These are phyloP conservation scores for Mola mola DNA, from an alignment of 2,113 vertebrate genomes.

Conservation along the genomic window DNA sequence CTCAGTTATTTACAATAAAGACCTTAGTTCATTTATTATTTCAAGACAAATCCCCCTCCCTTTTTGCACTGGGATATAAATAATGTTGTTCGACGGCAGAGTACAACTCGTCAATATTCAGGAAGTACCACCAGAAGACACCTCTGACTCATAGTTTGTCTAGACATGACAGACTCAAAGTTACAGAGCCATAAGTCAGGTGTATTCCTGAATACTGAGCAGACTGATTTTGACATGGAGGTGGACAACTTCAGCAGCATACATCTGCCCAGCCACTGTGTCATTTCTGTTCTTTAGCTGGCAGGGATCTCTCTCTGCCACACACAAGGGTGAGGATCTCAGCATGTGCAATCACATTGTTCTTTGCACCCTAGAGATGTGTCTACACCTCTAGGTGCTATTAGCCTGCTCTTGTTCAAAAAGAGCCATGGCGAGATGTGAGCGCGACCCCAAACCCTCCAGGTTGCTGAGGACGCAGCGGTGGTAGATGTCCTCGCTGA, in stretches of 20 bases:
- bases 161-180: constrained; percentile 24
- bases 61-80: constrained; percentile 18
- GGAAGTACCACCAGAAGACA: constrained; percentile 3
- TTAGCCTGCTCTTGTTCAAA: constrained; percentile 97
- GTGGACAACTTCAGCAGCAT: too few relatives aligned
- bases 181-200: constrained; percentile 6
- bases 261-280: not conserved
- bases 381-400: constrained; percentile 83
- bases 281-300: not conserved
- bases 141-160: constrained; percentile 37
- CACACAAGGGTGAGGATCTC: not conserved
- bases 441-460: constrained; percentile 91
- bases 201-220: not conserved
- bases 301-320: not conserved
- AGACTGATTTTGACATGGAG: constrained; percentile 1
- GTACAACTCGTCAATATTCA: constrained; percentile 5
- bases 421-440: constrained; percentile 91
- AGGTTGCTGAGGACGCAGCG: constrained; percentile 94
- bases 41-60: constrained; percentile 4
- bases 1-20: constrained; percentile 36
- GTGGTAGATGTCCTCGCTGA: constrained; percentile 95
- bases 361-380: not conserved
- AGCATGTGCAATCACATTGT: constrained; percentile 34
- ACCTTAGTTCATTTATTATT: constrained; percentile 28
- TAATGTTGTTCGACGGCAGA: constrained; percentile 21